Evolutionary conservation across 2,797 vertebrate species (phyloP), one percentile per base, ranked within the genome.

Genomic region (Enteromius unitaeniatus): DNA sequence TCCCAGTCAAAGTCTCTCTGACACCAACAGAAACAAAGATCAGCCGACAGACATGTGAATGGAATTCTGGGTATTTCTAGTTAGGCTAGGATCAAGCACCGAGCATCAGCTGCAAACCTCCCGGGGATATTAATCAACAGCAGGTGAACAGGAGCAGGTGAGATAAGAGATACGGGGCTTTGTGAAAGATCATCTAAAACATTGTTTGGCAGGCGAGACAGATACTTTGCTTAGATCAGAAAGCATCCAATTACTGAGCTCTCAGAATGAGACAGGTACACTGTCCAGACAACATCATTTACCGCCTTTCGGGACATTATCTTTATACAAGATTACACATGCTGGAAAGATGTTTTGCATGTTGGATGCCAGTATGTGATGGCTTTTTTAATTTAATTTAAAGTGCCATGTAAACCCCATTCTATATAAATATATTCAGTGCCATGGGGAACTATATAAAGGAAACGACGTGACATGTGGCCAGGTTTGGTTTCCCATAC

Each of bases 41-140:
- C 55, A 84, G 65, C 47, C 9, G 28, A 80, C 79, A 82, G 23
- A 74, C 45, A 28, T 6, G n/a, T 64, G n/a, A 72, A 79, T 45
- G 45, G 51, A 62, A 74, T 78, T 85, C 51, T 79, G 40, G 34
- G 70, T 45, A 73, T 55, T 79, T 82, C 62, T 83, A 7, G 51
- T 86, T 34, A 26, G 81, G n/a, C 60, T 40, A 42, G 79, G 80
- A 79, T 83, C 81, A 79, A 73, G 81, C 21, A 75, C 40, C 47
- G 49, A 74, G 76, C 65, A 85, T 84, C 73, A 82, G 82, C 74
- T 84, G 64, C 34, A 84, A 84, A 74, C 58, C 85, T 73, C 62
- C 10, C 1, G 69, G 73, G 72, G 40, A 86, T 68, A 67, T 85
- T 67, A 79, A 82, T 87, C 76, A 72, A 68, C 84, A 75, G 55